Percentiles rank a stretch among this genome's conserved stretches.
Conservation (phyloP, 2,888 invertebrate genomes). For the Lithosia quadra region DNA sequence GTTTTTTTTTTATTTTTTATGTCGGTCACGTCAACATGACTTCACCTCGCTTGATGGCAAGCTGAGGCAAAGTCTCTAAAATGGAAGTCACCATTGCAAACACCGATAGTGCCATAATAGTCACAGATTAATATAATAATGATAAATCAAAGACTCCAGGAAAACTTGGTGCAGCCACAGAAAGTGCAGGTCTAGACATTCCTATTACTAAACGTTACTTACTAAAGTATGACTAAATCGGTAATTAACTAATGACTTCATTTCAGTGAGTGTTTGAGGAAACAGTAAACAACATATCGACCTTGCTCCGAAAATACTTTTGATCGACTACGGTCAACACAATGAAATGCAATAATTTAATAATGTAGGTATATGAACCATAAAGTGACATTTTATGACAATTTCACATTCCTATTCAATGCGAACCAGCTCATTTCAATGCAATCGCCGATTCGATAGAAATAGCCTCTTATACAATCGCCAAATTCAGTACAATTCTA, state of each 20-base stretch:
- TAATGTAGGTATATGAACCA: background rate
- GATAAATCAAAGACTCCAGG: background rate
- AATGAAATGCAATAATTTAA: background rate
- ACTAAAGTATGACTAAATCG: background rate
- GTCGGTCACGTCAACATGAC: too few relatives aligned
- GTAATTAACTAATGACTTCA: too few relatives aligned
- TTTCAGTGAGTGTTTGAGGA: background rate
- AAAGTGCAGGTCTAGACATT: background rate
- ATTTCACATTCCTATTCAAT: background rate
- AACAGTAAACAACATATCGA: background rate
- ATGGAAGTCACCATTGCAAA: too few relatives aligned
- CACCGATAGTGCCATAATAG: too few relatives aligned
- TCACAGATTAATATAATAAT: background rate
- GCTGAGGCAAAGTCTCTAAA: too few relatives aligned
- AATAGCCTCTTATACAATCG: background rate
- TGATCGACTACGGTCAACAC: background rate
- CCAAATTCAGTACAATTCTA: background rate
- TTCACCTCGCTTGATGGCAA: too few relatives aligned
- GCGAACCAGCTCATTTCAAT: background rate
- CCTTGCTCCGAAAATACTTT: background rate
- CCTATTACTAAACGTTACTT: background rate
- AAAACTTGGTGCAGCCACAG: background rate
- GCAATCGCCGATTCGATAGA: background rate
- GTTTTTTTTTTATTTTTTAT: too few relatives aligned
- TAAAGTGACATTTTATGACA: background rate